Evolutionary conservation across 2,797 vertebrate genomes (phyloP).

Genomic region (Spinus pinus): DNA sequence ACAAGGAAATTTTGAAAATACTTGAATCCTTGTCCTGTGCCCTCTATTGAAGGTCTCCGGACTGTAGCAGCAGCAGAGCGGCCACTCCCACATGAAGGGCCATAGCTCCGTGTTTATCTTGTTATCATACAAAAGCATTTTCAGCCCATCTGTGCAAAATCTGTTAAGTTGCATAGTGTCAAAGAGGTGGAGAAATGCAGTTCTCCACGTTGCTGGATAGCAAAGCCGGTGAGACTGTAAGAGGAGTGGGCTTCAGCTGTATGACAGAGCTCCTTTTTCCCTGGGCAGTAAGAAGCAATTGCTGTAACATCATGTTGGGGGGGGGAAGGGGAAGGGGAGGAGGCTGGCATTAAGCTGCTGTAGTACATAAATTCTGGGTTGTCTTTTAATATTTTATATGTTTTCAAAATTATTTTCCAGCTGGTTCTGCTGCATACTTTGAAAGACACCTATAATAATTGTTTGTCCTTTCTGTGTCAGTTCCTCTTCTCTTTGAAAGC

Average conservation of each 20-base stretch:
- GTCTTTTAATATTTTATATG: neutral
- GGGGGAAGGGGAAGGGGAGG: neutral
- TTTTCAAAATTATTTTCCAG: neutral
- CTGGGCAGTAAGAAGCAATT: conserved; percentile 38
- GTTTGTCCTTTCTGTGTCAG: neutral
- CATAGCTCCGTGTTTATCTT: neutral
- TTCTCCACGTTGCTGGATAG: neutral
- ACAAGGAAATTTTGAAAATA: neutral
- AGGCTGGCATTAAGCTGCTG: neutral
- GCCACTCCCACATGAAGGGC: neutral
- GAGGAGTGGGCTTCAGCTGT: conserved; percentile 22
- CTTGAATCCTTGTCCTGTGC: neutral
- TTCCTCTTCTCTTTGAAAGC: conserved; percentile 19
- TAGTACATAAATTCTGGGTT: neutral
- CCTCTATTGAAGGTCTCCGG: neutral
- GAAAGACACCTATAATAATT: neutral
- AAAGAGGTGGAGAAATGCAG: neutral
- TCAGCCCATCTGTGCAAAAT: conserved; percentile 3
- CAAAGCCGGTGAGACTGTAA: neutral
- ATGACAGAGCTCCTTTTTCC: neutral
- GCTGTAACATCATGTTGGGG: neutral
- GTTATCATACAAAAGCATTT: neutral
- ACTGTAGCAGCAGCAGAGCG: neutral
- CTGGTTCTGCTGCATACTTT: neutral
- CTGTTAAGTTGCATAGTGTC: neutral